These are phyloP conservation scores for Sarcophaga carnaria DNA, from an alignment of 2,888 invertebrate species.

Conservation along the genomic window DNA sequence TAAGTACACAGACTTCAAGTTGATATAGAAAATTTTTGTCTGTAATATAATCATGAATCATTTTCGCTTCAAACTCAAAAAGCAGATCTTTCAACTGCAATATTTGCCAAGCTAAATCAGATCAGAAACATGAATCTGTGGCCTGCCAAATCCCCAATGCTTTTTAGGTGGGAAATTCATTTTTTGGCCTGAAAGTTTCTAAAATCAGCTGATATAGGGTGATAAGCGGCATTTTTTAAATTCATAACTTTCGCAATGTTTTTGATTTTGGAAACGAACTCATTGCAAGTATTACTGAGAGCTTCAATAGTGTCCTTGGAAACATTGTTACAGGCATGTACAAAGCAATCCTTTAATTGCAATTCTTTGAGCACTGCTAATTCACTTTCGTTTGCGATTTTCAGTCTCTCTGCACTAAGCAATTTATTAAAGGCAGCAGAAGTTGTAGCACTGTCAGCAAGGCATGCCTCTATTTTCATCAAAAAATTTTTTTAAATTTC, in stretches of 20 bases:
- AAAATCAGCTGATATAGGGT: slow-evolving; percentile 18
- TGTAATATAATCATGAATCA: slow-evolving; percentile 27
- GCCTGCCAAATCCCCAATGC: slow-evolving; percentile 28
- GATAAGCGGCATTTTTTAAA: slow-evolving; percentile 48
- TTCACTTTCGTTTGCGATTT: slow-evolving; percentile 41
- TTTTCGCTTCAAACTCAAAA: slow-evolving; percentile 17
- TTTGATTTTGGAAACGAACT: slow-evolving; percentile 5
- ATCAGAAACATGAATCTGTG: slow-evolving; percentile 19
- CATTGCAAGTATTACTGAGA: slow-evolving; percentile 26
- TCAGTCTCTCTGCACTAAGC: slow-evolving; percentile 46
- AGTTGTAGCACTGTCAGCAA: slow-evolving; percentile 50
- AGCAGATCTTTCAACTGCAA: slow-evolving; percentile 6
- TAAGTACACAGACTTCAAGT: slow-evolving; percentile 23
- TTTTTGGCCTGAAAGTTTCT: slow-evolving; percentile 22
- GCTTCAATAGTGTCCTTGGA: slow-evolving; percentile 45
- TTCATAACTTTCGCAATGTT: background rate
- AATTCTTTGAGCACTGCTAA: slow-evolving; percentile 25
- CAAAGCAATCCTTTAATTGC: slow-evolving; percentile 39
- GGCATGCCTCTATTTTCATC: slow-evolving; percentile 40
- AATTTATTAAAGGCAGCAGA: slow-evolving; percentile 47
- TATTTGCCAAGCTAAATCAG: slow-evolving; percentile 15
- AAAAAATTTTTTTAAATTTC: slow-evolving; percentile 38
- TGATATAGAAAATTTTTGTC: slow-evolving; percentile 34
- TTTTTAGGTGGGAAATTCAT: slow-evolving; percentile 27
- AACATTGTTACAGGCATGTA: slow-evolving; percentile 44